A percentile compares a stretch with the other conserved stretches of the same genome.
Evolutionary conservation across 2,888 invertebrate species (phyloP).

Genomic region (Trimorus sp.): DNA sequence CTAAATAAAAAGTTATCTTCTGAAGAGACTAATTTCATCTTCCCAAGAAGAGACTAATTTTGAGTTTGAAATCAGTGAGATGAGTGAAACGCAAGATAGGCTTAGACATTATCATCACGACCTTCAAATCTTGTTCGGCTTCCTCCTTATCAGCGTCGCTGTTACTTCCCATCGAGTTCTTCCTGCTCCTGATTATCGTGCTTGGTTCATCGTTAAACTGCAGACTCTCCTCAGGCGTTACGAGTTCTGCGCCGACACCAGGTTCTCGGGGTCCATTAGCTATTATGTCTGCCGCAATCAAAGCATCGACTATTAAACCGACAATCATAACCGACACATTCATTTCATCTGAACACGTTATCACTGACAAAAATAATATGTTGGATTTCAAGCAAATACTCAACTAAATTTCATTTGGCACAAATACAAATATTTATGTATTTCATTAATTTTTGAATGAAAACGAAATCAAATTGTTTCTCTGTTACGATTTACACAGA

Average conservation of each 20-base stretch:
- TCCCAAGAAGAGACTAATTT: too few relatives aligned
- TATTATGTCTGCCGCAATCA: conserved; percentile 74
- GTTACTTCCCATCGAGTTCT: conserved; percentile 73
- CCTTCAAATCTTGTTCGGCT: conserved; percentile 75
- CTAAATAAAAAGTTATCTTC: too few relatives aligned
- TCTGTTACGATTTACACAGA: too few relatives aligned
- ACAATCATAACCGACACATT: too few relatives aligned
- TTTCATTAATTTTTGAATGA: too few relatives aligned
- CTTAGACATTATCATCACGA: conserved; percentile 54
- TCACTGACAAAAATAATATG: too few relatives aligned
- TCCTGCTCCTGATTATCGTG: conserved; percentile 72
- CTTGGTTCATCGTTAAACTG: conserved; percentile 74
- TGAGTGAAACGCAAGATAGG: background rate
- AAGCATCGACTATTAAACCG: background rate
- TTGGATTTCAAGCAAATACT: too few relatives aligned
- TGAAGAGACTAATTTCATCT: too few relatives aligned
- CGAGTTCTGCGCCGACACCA: conserved; percentile 85
- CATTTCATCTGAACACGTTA: too few relatives aligned
- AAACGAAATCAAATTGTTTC: too few relatives aligned
- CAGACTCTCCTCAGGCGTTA: conserved; percentile 76
- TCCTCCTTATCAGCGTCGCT: conserved; percentile 73
- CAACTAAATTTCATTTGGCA: too few relatives aligned
- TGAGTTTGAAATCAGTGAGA: background rate
- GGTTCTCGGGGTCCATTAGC: conserved; percentile 84
- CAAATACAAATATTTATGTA: too few relatives aligned